Evolutionary conservation across 2,113 vertebrate genomes (phyloP), one percentile per base, ranked within the genome.

Genomic region (Chitala chitala): DNA sequence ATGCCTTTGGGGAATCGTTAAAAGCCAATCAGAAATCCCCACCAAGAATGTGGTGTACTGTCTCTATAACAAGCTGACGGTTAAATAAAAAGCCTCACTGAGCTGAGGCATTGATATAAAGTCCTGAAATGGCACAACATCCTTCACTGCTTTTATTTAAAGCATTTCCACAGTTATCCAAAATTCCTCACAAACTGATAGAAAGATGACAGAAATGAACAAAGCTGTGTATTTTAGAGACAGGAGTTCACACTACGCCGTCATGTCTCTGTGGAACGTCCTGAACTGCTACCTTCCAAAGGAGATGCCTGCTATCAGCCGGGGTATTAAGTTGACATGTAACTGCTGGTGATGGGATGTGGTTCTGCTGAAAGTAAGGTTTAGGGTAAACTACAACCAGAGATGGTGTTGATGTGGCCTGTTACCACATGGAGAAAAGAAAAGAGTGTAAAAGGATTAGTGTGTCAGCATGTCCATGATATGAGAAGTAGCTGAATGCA

Each of bases 341-440:
- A 15, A 46, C 12, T 46, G 29, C 12, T 63, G 38, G 40, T 64
- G 48, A 9, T 20, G 0, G 20, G 9, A 1, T 64, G 38, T 73
- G 33, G 26, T 5, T 6, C 44, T 38, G 72, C 12, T 73, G 59
- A 64, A 73, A 64, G 40, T 29, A 17, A 46, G 46, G n/a, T 73
- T 36, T 59, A 38, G 4, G 29, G 6, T 22, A 38, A 46, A 40
- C 44, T 20, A 65, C 20, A 73, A 40, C 4, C 44, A 3, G n/a
- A 17, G 17, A 20, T 24, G 59, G 44, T 64, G 72, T 74, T 65
- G 72, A 74, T 54, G 46, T 33, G 1, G 5, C 6, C 13, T 65
- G 59, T 65, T 61, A 51, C 17, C 58, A 26, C 31, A 46, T 50
- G 36, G 42, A 33, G 46, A 12, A 12, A 22, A 24, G 24, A 64